Base-by-base conservation (phyloP, 2,113 vertebrate species). In the Tachysurus vachellii region DNA sequence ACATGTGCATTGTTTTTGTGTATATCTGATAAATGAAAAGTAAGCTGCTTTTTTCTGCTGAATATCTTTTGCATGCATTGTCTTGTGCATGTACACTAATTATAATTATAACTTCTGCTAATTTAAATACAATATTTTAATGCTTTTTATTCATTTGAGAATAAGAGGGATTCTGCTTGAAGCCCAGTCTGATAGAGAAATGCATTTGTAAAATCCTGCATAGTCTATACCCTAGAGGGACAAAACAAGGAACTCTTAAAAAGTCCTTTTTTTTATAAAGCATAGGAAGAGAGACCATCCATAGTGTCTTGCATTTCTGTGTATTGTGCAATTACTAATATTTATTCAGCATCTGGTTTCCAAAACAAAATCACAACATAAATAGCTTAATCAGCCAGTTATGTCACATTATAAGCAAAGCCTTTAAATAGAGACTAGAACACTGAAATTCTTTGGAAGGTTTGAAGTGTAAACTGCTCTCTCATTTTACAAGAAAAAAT, bases 301-400 rank as follows among this genome's bases (percentile, higher is more conserved):
- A 64, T n/a, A 64, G 14, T 28, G 26, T 64, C 26, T 26, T 64
- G 11, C 62, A 64, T 64, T 64, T 64, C 62, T 64, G 11, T 64
- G 36, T 75, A 42, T 75, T 5, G 19, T 83, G 87, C 90, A 91
- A 91, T 92, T 91, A 92, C 89, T 89, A 87, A 53, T 88, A 89
- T 89, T 91, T 92, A 91, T 21, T 93, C 92, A 93, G 9, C 62
- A 66, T 66, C n/a, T 26, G n/a, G 11, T 28, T 66, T 54, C 1
- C 87, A 82, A 28, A 21, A 86, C 26, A 81, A 61, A 50, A 47
- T n/a, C 12, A 28, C 56, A 56, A 80, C 80, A 53, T 70, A 66
- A 66, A 64, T n/a, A n/a, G 13, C 64, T 16, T 31, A 31, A 66
- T 66, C 64, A 68, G 8, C n/a, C 2, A 66, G 28, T 47, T 77